Evolutionary conservation across 2,888 invertebrate species (phyloP).

Genomic region (Pheosia gnoma): DNA sequence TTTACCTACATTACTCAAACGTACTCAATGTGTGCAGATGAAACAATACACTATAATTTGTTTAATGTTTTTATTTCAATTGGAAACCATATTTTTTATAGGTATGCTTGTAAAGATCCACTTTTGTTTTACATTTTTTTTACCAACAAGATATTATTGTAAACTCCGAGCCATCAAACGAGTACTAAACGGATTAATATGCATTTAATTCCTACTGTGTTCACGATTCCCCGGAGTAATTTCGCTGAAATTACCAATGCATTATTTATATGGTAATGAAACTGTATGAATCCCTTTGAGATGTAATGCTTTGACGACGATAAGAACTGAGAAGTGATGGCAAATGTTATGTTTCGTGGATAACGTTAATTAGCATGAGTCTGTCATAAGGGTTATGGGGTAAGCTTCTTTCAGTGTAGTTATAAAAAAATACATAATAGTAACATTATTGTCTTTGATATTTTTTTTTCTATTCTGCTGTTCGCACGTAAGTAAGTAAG

Average conservation of each 20-base stretch:
- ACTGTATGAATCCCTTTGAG: conserved; percentile 52
- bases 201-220: conserved; percentile 57
- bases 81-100: too few relatives aligned
- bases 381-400: too few relatives aligned
- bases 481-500: too few relatives aligned
- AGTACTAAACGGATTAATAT: conserved; percentile 60
- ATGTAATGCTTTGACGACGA: conserved; percentile 11
- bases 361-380: background rate
- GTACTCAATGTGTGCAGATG: too few relatives aligned
- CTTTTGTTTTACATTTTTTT: conserved; percentile 18
- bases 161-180: conserved; percentile 41
- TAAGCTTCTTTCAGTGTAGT: too few relatives aligned
- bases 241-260: conserved; percentile 63
- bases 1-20: background rate
- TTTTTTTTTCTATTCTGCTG: too few relatives aligned
- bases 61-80: too few relatives aligned
- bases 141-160: conserved; percentile 34
- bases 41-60: too few relatives aligned
- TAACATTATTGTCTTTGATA: too few relatives aligned
- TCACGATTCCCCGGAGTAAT: conserved; percentile 56
- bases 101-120: too few relatives aligned
- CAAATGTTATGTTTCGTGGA: background rate
- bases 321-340: background rate
- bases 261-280: conserved; percentile 72
- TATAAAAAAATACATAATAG: too few relatives aligned